Conservation (phyloP, 2,797 vertebrate species). For the Acanthiza pusilla region DNA sequence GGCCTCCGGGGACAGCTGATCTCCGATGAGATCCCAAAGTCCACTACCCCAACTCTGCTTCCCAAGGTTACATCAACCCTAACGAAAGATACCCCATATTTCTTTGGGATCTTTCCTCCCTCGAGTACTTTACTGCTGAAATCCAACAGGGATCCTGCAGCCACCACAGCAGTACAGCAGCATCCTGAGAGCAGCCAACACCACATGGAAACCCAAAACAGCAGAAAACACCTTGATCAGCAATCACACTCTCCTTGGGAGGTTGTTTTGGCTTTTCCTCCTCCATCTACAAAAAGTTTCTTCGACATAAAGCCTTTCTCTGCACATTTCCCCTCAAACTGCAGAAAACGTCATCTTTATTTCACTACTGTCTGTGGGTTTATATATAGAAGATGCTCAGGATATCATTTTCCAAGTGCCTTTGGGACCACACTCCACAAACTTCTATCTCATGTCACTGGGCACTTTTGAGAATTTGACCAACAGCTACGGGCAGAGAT, state of each 20-base stretch:
- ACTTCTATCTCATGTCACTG: slow-evolving; percentile 6
- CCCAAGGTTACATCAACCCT: background rate
- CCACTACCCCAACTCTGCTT: background rate
- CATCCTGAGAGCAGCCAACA: background rate
- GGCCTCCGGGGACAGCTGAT: background rate
- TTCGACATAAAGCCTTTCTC: background rate
- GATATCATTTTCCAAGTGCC: background rate
- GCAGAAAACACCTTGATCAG: background rate
- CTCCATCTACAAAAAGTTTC: background rate
- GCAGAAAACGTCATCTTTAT: background rate
- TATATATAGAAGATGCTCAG: background rate
- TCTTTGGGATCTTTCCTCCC: background rate
- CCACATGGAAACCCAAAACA: background rate
- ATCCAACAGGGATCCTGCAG: background rate
- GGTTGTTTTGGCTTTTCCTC: background rate
- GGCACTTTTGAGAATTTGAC: slow-evolving; percentile 16
- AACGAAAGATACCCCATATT: background rate
- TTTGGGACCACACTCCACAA: background rate
- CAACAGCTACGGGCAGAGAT: slow-evolving; percentile 6
- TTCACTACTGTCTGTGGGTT: background rate
- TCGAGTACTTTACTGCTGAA: rapidly evolving
- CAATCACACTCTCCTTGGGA: background rate
- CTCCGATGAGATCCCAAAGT: background rate
- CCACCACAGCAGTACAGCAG: background rate
- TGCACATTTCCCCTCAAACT: background rate